phyloP scores from a whole-genome alignment of 1,140 invertebrate genomes.

The Drosophila lacertosa region DNA sequence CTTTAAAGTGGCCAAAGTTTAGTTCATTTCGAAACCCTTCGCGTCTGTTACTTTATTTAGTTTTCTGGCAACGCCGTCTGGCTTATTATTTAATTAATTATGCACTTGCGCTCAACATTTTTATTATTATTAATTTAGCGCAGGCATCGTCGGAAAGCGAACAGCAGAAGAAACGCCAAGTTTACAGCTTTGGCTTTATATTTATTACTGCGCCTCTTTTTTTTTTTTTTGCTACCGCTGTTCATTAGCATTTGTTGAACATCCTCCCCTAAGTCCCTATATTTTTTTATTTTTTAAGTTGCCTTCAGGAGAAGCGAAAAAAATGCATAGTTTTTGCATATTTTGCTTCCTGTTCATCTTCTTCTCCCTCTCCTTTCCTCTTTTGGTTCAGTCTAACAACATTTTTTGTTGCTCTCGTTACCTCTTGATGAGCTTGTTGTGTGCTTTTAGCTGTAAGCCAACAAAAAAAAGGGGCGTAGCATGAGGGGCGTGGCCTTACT shows the following conservation, averaged over 20 bases:
- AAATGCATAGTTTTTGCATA: conserved; percentile 39
- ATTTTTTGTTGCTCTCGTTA: conserved; percentile 15
- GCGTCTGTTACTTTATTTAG: conserved; percentile 14
- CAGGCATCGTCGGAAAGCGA: conserved; percentile 7
- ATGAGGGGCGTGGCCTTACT: conserved; percentile 6
- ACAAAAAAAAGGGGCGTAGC: conserved; percentile 4
- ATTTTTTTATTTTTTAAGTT: neutral
- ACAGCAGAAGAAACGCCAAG: conserved; percentile 12
- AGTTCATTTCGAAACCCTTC: neutral
- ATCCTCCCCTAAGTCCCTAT: neutral
- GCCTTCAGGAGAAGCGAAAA: conserved; percentile 8
- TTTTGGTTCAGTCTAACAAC: conserved; percentile 21
- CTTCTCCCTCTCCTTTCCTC: neutral
- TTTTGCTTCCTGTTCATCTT: conserved; percentile 3
- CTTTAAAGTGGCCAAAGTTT: neutral
- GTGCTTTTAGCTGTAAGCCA: conserved; percentile 15
- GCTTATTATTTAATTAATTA: conserved; percentile 52
- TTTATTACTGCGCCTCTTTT: conserved; percentile 15
- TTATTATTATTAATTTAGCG: conserved; percentile 45
- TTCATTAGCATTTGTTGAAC: conserved; percentile 52
- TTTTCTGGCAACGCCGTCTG: conserved; percentile 28
- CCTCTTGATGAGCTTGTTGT: conserved; percentile 49
- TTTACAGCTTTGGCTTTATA: conserved; percentile 15
- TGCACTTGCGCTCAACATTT: conserved; percentile 40
- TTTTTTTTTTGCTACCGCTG: conserved; percentile 6